These are phyloP conservation scores for Sebastes taczanowskii DNA, from an alignment of 2,797 vertebrate genomes.

Conservation along the genomic window DNA sequence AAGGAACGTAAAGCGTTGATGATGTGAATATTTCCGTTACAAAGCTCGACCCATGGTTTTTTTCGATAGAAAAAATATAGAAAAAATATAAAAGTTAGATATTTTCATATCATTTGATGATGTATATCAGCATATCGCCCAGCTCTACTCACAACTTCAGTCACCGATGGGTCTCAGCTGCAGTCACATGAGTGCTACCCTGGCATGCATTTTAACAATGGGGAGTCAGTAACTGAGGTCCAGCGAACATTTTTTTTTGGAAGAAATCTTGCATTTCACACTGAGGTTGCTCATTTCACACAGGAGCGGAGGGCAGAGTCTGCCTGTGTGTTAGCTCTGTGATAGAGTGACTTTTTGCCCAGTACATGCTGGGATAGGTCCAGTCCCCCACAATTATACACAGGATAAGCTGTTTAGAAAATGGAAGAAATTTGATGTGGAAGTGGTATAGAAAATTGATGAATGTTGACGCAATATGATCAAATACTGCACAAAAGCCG, in stretches of 20 bases:
- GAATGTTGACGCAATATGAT: not conserved
- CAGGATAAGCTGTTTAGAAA: not conserved
- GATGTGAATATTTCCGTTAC: no score
- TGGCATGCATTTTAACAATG: conserved; percentile 25
- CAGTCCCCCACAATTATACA: not conserved
- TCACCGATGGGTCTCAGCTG: not conserved
- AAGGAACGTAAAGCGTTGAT: no score
- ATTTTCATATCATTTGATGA: no score
- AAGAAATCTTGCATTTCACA: conserved; percentile 13
- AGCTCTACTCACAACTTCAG: no score
- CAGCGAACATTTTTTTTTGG: conserved; percentile 12
- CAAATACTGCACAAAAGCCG: not conserved
- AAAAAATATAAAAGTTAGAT: no score
- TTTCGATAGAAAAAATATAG: no score
- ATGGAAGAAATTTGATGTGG: not conserved
- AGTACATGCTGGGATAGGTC: not conserved
- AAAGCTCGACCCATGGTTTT: fast-evolving
- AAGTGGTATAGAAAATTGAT: not conserved
- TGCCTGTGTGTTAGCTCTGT: not conserved
- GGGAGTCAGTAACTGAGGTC: conserved; percentile 2
- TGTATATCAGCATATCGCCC: no score
- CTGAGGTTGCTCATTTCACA: not conserved
- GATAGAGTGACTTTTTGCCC: not conserved
- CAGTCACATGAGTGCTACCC: conserved; percentile 5
- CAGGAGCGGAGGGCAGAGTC: not conserved